Evolutionary conservation across 2,888 invertebrate genomes (phyloP).

Genomic region (Leucoma salicis): DNA sequence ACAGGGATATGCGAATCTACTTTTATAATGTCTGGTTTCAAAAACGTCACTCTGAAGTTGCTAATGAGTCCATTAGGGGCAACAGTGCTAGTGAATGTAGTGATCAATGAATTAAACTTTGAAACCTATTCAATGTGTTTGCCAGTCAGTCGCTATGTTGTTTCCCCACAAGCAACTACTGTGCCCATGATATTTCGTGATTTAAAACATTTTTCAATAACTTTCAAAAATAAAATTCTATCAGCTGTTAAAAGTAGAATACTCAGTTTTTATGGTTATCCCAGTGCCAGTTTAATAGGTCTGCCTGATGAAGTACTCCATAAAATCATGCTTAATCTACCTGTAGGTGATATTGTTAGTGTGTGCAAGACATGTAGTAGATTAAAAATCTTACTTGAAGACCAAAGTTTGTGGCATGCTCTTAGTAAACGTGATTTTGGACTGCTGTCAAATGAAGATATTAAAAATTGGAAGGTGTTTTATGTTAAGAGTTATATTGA

Average conservation of each 20-base stretch:
- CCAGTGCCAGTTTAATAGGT: constrained; percentile 70
- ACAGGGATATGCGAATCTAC: constrained; percentile 52
- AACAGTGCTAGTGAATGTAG: constrained; percentile 57
- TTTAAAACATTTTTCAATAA: constrained; percentile 68
- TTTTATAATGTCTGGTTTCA: constrained; percentile 54
- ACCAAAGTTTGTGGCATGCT: constrained; percentile 61
- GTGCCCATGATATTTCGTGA: constrained; percentile 65
- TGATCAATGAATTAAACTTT: constrained; percentile 50
- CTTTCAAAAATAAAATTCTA: constrained; percentile 78
- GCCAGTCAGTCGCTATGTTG: constrained; percentile 63
- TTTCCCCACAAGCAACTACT: constrained; percentile 55
- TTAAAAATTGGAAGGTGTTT: constrained; percentile 49
- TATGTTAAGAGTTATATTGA: constrained; percentile 49
- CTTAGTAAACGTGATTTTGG: constrained; percentile 60
- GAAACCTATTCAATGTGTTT: constrained; percentile 70
- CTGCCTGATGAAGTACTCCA: constrained; percentile 67
- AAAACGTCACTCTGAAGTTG: constrained; percentile 50
- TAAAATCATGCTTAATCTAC: constrained; percentile 53
- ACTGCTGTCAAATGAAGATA: constrained; percentile 22
- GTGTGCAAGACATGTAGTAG: constrained; percentile 56
- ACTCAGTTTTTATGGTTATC: constrained; percentile 67
- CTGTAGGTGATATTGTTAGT: constrained; percentile 51
- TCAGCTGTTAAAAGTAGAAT: constrained; percentile 81
- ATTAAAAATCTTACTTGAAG: constrained; percentile 47
- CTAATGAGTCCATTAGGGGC: constrained; percentile 61